Percentiles rank a stretch among this genome's conserved stretches.
phyloP scores from a whole-genome alignment of 2,888 invertebrate genomes.

The Xestia rhomboidea region DNA sequence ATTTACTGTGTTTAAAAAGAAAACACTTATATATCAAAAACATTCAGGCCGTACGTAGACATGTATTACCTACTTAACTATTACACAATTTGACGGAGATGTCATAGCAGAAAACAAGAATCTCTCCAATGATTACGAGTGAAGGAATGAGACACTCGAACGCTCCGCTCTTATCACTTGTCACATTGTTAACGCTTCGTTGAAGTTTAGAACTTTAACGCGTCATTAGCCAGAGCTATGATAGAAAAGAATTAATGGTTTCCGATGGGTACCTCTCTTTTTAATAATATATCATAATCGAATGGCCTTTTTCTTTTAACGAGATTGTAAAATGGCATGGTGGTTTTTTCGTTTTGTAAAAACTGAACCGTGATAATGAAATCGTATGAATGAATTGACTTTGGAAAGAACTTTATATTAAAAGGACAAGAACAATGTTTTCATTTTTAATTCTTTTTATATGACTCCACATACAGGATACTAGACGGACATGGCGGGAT shows the following conservation, averaged over 20 bases:
- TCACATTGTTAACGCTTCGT: constrained; percentile 71
- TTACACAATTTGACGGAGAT: not conserved
- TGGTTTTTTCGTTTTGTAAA: constrained; percentile 1
- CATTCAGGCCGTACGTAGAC: not conserved
- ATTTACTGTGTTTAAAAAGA: not conserved
- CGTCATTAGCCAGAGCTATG: constrained; percentile 82
- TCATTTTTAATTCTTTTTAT: not conserved
- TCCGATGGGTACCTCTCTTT: constrained; percentile 62
- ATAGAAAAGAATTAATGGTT: constrained; percentile 76
- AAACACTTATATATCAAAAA: not conserved
- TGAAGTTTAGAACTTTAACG: constrained; percentile 84
- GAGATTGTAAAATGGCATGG: not conserved
- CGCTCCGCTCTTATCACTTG: constrained; percentile 63
- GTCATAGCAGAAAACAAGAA: constrained; percentile 17
- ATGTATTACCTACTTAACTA: not conserved
- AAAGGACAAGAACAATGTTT: not conserved
- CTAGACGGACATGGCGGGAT: not conserved
- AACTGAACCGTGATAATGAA: not conserved
- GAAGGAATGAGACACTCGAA: constrained; percentile 26
- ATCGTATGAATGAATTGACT: not conserved
- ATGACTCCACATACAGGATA: not conserved
- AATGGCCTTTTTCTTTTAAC: constrained; percentile 30
- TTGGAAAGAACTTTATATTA: not conserved
- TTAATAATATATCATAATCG: constrained; percentile 58
- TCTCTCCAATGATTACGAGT: constrained; percentile 30